Base-by-base conservation (phyloP, 2,797 vertebrate genomes). In the Scleropages formosus region DNA sequence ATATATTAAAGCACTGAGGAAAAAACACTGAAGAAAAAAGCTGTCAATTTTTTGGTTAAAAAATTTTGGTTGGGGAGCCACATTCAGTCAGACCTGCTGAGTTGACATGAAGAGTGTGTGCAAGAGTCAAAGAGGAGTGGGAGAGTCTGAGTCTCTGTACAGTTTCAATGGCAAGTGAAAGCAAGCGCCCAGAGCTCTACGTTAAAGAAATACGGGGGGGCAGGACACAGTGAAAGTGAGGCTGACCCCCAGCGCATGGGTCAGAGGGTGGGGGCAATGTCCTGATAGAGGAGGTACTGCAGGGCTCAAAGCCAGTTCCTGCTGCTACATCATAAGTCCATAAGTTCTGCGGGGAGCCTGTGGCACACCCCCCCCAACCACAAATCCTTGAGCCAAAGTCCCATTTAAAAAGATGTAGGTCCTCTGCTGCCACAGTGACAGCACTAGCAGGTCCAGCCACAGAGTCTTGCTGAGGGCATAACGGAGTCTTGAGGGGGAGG, bases 41-140 rank as follows among this genome's bases (percentile, higher is more conserved):
- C 49, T n/a, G 11, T 64, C 61, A 76, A 51, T 76, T 72, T 73
- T 39, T 77, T 51, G 67, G 76, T 78, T 79, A 80, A 20, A 61
- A 78, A 75, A 77, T 75, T 62, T 26, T 56, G 56, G 69, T 51
- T 58, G 63, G 72, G 65, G 72, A 71, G 68, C 81, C 77, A 79
- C 77, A 78, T 84, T 81, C 79, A 80, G 77, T 85, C 82, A 83
- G 81, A 83, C 81, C 79, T 73, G 81, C 82, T 83, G 84, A 84
- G 75, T 75, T 75, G 70, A 78, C 16, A 12, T 47, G n/a, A 24
- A 22, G 49, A 8, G n/a, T 53, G 47, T 64, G 62, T 56, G 74
- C 47, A 56, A 15, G 66, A 13, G 15, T 68, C 51, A 31, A 53
- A 15, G 63, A 7, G 49, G n/a, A 31, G 8, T 67, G 47, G 49